phyloP scores from a whole-genome alignment of 2,113 vertebrate genomes.

The Chlorodrepanis virens region DNA sequence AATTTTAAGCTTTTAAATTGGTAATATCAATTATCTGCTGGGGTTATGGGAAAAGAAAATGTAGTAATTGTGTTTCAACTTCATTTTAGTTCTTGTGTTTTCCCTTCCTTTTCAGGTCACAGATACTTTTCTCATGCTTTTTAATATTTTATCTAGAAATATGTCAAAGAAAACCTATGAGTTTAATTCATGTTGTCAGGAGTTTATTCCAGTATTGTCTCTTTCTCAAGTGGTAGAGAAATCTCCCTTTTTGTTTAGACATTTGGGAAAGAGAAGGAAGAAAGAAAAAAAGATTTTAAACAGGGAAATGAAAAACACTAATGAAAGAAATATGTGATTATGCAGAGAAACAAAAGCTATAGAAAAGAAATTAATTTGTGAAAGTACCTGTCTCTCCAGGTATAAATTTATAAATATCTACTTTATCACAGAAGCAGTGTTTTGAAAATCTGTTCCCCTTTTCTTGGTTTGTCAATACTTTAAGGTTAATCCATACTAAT shows the following conservation, averaged over 20 bases:
- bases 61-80: not conserved
- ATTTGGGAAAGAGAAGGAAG: not conserved
- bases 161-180: not conserved
- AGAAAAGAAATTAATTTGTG: not conserved
- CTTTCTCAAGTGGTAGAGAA: not conserved
- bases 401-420: not conserved
- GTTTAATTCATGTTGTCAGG: not conserved
- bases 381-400: not conserved
- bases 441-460: not conserved
- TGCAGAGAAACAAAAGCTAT: not conserved
- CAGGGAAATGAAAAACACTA: not conserved
- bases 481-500: not conserved
- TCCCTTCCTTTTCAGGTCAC: not conserved
- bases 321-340: not conserved
- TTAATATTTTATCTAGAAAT: not conserved
- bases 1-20: not conserved
- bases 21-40: not conserved
- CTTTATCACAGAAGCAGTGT: not conserved
- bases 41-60: not conserved
- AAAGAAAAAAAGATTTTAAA: not conserved
- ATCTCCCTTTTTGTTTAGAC: not conserved
- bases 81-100: not conserved
- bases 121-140: not conserved
- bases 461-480: not conserved
- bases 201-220: not conserved